A percentile compares a stretch with the other conserved stretches of the same genome.
Evolutionary conservation across 1,140 invertebrate species (phyloP).

Genomic region (Drosophila pandora): DNA sequence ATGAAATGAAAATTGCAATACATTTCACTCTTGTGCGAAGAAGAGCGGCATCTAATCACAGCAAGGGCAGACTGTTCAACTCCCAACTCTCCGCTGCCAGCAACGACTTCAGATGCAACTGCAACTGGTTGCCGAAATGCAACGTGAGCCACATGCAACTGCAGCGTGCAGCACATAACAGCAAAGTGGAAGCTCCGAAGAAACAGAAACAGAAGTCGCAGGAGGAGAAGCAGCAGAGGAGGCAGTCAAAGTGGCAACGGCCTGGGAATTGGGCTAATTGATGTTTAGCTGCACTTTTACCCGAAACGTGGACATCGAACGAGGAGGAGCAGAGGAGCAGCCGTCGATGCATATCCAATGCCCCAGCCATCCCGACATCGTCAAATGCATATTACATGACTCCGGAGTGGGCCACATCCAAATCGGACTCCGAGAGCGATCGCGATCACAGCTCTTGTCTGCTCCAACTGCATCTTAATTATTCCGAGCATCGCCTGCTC

Average conservation of each 20-base stretch:
- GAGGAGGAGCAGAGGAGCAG: slow-evolving; percentile 18
- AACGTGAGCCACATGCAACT: slow-evolving; percentile 75
- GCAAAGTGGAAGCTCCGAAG: slow-evolving; percentile 39
- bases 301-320: slow-evolving; percentile 64
- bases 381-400: slow-evolving; percentile 61
- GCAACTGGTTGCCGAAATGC: slow-evolving; percentile 65
- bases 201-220: slow-evolving; percentile 41
- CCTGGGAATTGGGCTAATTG: slow-evolving; percentile 82
- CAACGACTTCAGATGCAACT: slow-evolving; percentile 19
- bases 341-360: slow-evolving; percentile 51
- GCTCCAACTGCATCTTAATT: slow-evolving; percentile 71
- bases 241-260: slow-evolving; percentile 59
- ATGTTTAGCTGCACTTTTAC: slow-evolving; percentile 82
- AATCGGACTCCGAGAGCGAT: neutral
- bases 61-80: slow-evolving; percentile 55
- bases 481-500: slow-evolving; percentile 19
- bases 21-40: slow-evolving; percentile 76
- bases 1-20: slow-evolving; percentile 77
- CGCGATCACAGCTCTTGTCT: slow-evolving; percentile 32
- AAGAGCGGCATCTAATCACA: slow-evolving; percentile 73
- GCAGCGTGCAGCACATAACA: slow-evolving; percentile 41
- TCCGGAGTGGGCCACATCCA: slow-evolving; percentile 16
- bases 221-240: slow-evolving; percentile 23
- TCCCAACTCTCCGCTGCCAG: slow-evolving; percentile 12
- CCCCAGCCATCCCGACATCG: slow-evolving; percentile 17